Conservation (phyloP, 2,113 vertebrate genomes). For the Uropsilus gracilis region DNA sequence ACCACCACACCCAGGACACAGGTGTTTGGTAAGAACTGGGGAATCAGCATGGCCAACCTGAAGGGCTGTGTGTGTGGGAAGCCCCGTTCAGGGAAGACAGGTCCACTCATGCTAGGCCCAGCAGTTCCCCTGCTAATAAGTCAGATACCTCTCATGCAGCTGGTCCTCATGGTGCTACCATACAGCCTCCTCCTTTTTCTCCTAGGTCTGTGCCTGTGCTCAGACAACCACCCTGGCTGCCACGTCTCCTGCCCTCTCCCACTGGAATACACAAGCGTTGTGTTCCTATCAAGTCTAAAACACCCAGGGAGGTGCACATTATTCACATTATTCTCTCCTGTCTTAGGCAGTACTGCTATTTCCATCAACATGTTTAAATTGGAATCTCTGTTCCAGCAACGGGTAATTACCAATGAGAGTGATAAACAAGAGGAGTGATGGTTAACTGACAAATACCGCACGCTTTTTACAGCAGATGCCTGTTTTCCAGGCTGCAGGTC, state of each 20-base stretch:
- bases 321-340: too few species aligned
- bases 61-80: not conserved
- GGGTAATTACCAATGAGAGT: not conserved
- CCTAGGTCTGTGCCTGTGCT: not conserved
- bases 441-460: not conserved
- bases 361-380: not conserved
- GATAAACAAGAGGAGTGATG: not conserved
- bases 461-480: not conserved
- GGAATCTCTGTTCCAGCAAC: not conserved
- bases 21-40: not conserved
- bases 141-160: not conserved
- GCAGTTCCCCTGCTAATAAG: not conserved
- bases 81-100: not conserved
- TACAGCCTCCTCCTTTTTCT: too few species aligned
- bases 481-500: not conserved
- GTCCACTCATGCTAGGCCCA: not conserved
- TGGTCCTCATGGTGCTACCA: fast-evolving
- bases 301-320: not conserved
- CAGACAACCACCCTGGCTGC: not conserved
- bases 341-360: not conserved
- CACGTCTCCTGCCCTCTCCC: not conserved
- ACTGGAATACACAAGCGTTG: not conserved
- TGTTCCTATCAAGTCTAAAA: not conserved
- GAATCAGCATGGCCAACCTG: not conserved
- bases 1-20: not conserved